phyloP scores from a whole-genome alignment of 2,113 vertebrate species.

The Tapirus terrestris region DNA sequence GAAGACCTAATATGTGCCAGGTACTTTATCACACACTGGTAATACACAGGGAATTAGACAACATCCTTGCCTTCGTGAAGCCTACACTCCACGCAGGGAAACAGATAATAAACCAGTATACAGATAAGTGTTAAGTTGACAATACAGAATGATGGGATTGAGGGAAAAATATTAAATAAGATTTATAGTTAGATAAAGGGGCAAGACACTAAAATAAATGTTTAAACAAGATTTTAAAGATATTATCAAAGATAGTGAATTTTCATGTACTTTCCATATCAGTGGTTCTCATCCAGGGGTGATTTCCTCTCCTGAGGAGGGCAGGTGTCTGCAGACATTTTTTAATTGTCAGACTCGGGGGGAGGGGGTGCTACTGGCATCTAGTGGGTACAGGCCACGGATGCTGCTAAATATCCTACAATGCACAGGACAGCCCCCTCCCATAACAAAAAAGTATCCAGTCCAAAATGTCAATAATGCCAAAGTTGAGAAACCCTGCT shows the following conservation, averaged over 20 bases:
- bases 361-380: background rate
- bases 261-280: background rate
- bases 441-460: background rate
- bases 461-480: background rate
- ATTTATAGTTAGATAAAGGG: background rate
- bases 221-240: background rate
- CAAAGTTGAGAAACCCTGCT: background rate
- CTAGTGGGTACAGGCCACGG: background rate
- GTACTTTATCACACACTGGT: background rate
- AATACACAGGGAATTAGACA: background rate
- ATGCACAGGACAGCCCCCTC: fast-evolving
- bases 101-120: background rate
- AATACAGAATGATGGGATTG: background rate
- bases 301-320: background rate
- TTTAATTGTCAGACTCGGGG: background rate
- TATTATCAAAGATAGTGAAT: background rate
- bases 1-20: background rate
- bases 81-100: background rate
- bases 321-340: background rate
- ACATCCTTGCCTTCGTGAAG: background rate
- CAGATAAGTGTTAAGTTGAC: background rate
- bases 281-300: background rate
- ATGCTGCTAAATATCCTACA: background rate
- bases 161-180: background rate
- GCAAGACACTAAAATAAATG: background rate